Evolutionary conservation across 2,797 vertebrate species (phyloP), one percentile per base, ranked within the genome.

Genomic region (Arctocebus calabarensis): DNA sequence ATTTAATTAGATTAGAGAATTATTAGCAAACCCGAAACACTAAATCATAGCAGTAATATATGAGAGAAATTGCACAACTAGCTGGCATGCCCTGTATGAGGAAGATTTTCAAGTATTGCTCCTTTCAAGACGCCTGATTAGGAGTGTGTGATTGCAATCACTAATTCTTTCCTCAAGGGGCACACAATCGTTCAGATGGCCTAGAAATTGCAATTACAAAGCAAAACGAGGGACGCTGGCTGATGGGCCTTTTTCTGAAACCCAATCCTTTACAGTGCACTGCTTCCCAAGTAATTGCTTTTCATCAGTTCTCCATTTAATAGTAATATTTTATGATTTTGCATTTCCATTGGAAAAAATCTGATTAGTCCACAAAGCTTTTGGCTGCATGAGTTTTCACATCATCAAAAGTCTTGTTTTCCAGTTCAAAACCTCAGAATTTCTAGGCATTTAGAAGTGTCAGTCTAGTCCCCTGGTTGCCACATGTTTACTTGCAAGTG

Each of bases 61-160:
- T 14, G 88, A 82, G 87, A 96, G 77, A 96, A 97, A 97, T 89
- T 81, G 40, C 37, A 94, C 48, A 96, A 82, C 84, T 25, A 0
- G 92, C 83, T 95, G 96, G 97, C 97, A 94, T 88, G 95, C 95
- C 89, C 94, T 95, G 85, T 89, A 27, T 86, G 94, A 2, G 19
- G 45, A 97, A 85, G 84, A 97, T 97, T 98, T 98, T 98, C 97
- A 97, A 97, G 97, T 97, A 96, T 43, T 85, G 93, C 95, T 98
- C 83, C 95, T 68, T 94, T 96, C 82, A 98, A 97, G 97, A 97
- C 3, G 77, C 96, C 97, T 98, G 98, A 99, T 98, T 98, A 98
- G 97, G 94, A 96, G 95, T 37, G 96, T 97, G 94, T 98, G 97
- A 98, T 98, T 98, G 98, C 98, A 98, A 98, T 98, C 98, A 98